These are phyloP conservation scores for Portevinia maculata DNA, from an alignment of 2,888 invertebrate genomes.

Conservation along the genomic window DNA sequence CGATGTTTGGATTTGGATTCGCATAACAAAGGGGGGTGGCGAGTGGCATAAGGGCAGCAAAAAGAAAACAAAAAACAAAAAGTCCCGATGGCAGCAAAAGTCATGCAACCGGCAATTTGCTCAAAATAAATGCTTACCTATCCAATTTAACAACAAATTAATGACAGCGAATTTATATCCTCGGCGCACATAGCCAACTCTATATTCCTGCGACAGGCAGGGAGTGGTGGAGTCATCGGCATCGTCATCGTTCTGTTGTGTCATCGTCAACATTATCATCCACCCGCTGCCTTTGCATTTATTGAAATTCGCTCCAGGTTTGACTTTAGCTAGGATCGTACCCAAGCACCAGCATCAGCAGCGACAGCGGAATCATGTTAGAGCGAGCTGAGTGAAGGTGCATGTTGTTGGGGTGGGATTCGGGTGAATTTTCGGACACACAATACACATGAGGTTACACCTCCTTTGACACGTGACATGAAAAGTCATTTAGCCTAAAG, in stretches of 20 bases:
- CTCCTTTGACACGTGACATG: conserved; percentile 77
- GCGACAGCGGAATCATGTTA: conserved; percentile 11
- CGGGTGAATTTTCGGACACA: conserved; percentile 73
- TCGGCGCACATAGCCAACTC: conserved; percentile 47
- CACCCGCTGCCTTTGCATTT: conserved; percentile 59
- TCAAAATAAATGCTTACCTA: conserved; percentile 76
- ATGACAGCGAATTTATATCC: conserved; percentile 76
- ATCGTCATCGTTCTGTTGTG: conserved; percentile 72
- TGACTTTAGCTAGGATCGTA: conserved; percentile 36
- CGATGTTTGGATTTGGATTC: conserved; percentile 9
- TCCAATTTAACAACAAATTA: conserved; percentile 78
- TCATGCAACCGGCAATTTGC: conserved; percentile 74
- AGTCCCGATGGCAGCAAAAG: conserved; percentile 66
- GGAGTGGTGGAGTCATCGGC: conserved; percentile 66
- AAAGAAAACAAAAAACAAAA: background rate
- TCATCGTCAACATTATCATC: conserved; percentile 73
- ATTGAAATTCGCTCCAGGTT: conserved; percentile 37
- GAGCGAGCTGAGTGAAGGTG: conserved; percentile 68
- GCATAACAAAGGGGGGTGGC: conserved; percentile 8
- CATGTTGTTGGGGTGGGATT: conserved; percentile 76
- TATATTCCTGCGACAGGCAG: conserved; percentile 41
- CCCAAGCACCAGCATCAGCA: background rate
- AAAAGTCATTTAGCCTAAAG: conserved; percentile 76
- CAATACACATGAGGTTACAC: conserved; percentile 76
- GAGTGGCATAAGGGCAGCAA: conserved; percentile 16